Evolutionary conservation across 1,140 invertebrate species (phyloP).

Genomic region (Bombus huntii): DNA sequence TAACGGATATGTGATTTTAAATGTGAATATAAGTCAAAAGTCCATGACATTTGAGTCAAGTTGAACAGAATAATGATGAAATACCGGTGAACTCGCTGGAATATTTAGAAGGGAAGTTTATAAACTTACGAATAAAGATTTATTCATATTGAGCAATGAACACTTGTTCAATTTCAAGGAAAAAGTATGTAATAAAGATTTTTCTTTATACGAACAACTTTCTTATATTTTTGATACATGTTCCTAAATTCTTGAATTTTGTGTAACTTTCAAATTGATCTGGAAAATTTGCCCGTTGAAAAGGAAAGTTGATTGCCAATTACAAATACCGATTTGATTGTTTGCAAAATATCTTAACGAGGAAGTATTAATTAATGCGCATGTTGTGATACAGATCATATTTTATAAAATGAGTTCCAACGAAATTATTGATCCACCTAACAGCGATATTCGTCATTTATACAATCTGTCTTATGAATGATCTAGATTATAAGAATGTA

Average conservation of each 20-base stretch:
- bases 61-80: conserved; percentile 3
- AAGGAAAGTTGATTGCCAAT: not conserved
- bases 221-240: not conserved
- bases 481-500: conserved; percentile 21
- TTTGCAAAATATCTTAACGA: not conserved
- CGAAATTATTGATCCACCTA: not conserved
- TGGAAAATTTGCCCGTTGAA: not conserved
- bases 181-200: not conserved
- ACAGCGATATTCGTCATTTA: not conserved
- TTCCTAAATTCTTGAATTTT: not conserved
- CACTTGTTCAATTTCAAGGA: not conserved
- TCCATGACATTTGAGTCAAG: conserved; percentile 15
- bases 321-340: not conserved
- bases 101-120: not conserved
- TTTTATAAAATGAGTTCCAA: not conserved
- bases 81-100: not conserved
- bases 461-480: not conserved
- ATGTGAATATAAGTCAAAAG: conserved; percentile 17
- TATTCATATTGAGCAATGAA: not conserved
- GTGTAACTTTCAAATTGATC: not conserved
- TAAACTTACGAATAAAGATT: not conserved
- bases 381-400: not conserved
- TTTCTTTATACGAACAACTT: not conserved
- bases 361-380: not conserved
- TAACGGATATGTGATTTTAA: conserved; percentile 51